Conservation (phyloP, 1,140 invertebrate genomes). For the Globodera rostochiensis region DNA sequence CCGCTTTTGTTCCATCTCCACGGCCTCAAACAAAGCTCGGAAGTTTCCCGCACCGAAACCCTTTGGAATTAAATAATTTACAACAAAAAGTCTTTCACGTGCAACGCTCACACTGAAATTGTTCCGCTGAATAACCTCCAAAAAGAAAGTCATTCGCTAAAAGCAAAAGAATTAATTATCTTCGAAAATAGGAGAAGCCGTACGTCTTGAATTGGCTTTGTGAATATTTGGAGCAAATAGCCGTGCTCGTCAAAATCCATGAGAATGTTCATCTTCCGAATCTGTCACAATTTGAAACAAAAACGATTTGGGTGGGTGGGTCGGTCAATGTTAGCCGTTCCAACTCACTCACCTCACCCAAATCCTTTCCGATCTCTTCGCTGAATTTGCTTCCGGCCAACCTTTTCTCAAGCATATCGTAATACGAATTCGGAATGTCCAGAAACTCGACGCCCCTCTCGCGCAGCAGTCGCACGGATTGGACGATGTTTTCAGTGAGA, state of each 20-base stretch:
- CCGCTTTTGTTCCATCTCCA: slow-evolving; percentile 83
- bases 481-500: slow-evolving; percentile 87
- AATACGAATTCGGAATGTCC: slow-evolving; percentile 85
- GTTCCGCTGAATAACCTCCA: slow-evolving; percentile 93
- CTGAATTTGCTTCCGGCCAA: slow-evolving; percentile 73
- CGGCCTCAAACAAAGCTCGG: slow-evolving; percentile 94
- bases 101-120: slow-evolving; percentile 70
- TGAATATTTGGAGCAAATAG: slow-evolving; percentile 96
- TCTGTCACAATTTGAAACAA: slow-evolving; percentile 41
- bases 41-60: slow-evolving; percentile 99
- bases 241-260: slow-evolving; percentile 97
- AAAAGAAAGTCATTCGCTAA: slow-evolving; percentile 84
- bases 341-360: not conserved
- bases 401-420: slow-evolving; percentile 79
- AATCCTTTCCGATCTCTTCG: not conserved
- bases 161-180: not conserved
- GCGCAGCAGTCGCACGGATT: slow-evolving; percentile 77
- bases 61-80: slow-evolving; percentile 69
- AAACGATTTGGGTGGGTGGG: no score
- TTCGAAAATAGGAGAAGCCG: not conserved
- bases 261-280: slow-evolving; percentile 84
- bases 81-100: not conserved
- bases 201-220: slow-evolving; percentile 90
- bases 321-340: not conserved
- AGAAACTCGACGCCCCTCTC: slow-evolving; percentile 86